A percentile compares a stretch with the other conserved stretches of the same genome.
Evolutionary conservation across 35 echinoderm and acorn worm genomes (phyloP).

Genomic region (Amphiura filiformis): DNA sequence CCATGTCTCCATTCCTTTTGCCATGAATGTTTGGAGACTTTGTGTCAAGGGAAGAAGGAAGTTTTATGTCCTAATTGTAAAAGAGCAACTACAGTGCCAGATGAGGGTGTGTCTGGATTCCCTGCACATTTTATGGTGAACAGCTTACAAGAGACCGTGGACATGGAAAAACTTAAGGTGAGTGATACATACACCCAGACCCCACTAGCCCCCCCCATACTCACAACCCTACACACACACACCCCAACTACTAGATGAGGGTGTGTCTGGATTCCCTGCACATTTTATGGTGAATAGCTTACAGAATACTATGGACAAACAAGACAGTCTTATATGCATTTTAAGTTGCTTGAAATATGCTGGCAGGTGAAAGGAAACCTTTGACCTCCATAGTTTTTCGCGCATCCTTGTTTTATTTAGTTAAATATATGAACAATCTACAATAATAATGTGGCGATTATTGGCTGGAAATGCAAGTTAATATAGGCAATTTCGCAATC

Average conservation of each 20-base stretch:
- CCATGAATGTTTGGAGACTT: background rate
- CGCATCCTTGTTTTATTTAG: no score
- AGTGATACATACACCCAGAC: no score
- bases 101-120: background rate
- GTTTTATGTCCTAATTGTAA: background rate
- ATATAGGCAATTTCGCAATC: no score
- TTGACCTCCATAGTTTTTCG: no score
- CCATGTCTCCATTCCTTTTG: background rate
- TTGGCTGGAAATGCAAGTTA: no score
- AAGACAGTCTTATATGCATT: no score
- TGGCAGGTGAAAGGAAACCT: no score
- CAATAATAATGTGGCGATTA: no score
- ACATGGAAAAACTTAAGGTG: background rate
- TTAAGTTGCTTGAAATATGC: no score
- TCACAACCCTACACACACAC: no score
- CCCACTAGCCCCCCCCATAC: no score
- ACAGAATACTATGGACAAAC: background rate
- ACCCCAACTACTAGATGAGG: background rate
- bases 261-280: background rate
- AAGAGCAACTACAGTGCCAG: background rate
- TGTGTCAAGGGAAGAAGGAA: background rate
- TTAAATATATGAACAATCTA: no score
- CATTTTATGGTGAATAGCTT: background rate
- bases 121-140: background rate
- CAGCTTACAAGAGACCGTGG: background rate